Percentiles rank a stretch among this genome's conserved stretches.
phyloP scores from a whole-genome alignment of 2,888 invertebrate species.

The Atethmia centrago region DNA sequence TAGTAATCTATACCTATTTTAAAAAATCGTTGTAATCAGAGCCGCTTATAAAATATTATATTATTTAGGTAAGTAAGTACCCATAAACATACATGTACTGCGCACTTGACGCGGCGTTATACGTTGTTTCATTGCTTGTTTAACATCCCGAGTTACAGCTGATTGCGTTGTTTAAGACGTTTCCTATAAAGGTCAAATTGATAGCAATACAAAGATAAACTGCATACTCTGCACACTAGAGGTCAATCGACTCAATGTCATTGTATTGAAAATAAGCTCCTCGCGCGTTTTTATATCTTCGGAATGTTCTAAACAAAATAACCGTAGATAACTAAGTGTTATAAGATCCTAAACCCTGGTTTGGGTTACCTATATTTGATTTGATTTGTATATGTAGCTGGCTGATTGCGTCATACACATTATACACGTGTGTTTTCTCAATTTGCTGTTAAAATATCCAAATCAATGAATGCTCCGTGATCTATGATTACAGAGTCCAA shows the following conservation, averaged over 20 bases:
- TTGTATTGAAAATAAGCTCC: neutral
- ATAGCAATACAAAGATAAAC: constrained; percentile 42
- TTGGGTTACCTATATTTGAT: neutral
- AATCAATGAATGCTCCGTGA: neutral
- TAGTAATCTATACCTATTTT: too few relatives aligned
- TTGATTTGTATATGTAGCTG: neutral
- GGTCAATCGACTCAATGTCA: constrained; percentile 38
- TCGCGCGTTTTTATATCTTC: constrained; percentile 1
- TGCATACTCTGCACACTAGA: constrained; percentile 7
- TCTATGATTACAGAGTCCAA: neutral
- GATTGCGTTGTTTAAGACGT: constrained; percentile 33
- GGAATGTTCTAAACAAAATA: neutral
- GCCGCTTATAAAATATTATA: too few relatives aligned
- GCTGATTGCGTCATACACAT: too few relatives aligned
- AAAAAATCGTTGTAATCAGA: too few relatives aligned
- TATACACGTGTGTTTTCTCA: too few relatives aligned
- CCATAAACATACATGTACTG: too few relatives aligned
- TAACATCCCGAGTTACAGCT: too few relatives aligned
- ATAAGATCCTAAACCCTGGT: too few relatives aligned
- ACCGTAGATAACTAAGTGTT: too few relatives aligned
- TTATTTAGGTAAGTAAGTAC: too few relatives aligned
- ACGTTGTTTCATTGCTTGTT: too few relatives aligned
- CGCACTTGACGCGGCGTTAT: too few relatives aligned
- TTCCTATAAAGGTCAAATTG: constrained; percentile 41
- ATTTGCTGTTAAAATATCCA: neutral